These are phyloP conservation scores for Chelonia mydas DNA, from an alignment of 2,797 vertebrate genomes.

Conservation along the genomic window DNA sequence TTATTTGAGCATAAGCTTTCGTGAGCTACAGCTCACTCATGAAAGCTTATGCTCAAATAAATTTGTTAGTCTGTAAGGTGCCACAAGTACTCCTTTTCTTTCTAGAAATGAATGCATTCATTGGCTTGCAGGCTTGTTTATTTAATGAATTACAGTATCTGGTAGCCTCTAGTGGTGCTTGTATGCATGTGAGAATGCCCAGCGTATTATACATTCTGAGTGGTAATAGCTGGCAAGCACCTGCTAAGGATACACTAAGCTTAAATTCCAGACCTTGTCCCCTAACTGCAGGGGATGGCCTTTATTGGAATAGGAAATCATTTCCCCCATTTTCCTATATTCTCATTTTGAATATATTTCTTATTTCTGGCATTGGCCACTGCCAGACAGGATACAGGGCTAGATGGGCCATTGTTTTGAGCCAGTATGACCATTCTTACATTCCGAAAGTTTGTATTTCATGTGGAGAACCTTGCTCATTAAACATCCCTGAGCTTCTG, in stretches of 20 bases:
- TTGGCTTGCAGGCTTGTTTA: neutral
- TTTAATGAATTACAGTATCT: neutral
- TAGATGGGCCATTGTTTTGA: too few relatives aligned
- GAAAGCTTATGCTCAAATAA: too few relatives aligned
- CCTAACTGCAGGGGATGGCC: too few relatives aligned
- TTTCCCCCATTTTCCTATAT: neutral
- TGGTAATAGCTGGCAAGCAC: neutral
- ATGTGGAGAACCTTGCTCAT: neutral
- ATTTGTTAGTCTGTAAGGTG: too few relatives aligned
- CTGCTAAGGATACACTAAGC: neutral
- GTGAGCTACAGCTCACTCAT: too few relatives aligned
- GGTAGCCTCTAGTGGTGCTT: neutral
- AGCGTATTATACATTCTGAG: fast-evolving
- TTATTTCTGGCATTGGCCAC: neutral
- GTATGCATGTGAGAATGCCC: neutral
- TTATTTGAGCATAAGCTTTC: too few relatives aligned
- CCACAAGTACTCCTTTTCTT: too few relatives aligned
- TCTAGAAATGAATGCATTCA: neutral
- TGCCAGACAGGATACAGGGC: too few relatives aligned
- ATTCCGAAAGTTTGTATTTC: neutral
- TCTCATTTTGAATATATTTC: neutral
- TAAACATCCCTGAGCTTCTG: neutral
- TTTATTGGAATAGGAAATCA: neutral
- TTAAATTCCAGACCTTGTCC: neutral
- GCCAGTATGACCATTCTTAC: too few relatives aligned